Conservation (phyloP, 2,797 vertebrate species). For the Silurus aristotelis region DNA sequence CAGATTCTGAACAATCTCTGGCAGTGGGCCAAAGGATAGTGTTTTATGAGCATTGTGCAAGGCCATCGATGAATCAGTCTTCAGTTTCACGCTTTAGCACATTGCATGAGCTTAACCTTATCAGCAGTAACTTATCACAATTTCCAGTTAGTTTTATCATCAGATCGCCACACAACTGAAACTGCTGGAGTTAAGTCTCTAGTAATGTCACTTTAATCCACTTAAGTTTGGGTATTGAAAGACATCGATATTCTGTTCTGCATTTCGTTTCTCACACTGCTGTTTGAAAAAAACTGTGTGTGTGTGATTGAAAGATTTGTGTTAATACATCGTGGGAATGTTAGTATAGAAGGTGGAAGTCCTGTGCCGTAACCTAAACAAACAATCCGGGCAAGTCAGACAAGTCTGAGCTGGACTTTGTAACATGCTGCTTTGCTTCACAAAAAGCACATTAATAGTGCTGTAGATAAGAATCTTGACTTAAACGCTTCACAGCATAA, state of each 20-base stretch:
- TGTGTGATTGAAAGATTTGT: not conserved
- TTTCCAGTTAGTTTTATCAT: not conserved
- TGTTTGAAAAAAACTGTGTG: not conserved
- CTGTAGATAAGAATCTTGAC: not conserved
- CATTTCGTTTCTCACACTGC: not conserved
- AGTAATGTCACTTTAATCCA: not conserved
- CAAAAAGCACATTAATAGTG: not conserved
- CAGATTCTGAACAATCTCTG: not conserved
- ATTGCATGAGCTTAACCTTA: not conserved
- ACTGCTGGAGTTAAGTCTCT: not conserved
- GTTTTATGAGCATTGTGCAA: constrained; percentile 12
- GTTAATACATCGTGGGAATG: not conserved
- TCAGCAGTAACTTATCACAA: not conserved
- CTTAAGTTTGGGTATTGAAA: not conserved
- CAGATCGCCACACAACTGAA: not conserved
- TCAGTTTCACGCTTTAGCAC: not conserved
- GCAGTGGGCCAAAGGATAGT: not conserved
- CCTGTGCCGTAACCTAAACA: not conserved
- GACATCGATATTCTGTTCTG: not conserved
- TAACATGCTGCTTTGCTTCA: not conserved
- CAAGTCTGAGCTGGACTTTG: constrained; percentile 17
- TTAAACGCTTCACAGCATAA: not conserved
- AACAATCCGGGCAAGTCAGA: constrained; percentile 11
- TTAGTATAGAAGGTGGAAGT: not conserved
- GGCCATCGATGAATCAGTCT: not conserved